phyloP scores from a whole-genome alignment of 2,113 vertebrate genomes.

The Lontra canadensis region DNA sequence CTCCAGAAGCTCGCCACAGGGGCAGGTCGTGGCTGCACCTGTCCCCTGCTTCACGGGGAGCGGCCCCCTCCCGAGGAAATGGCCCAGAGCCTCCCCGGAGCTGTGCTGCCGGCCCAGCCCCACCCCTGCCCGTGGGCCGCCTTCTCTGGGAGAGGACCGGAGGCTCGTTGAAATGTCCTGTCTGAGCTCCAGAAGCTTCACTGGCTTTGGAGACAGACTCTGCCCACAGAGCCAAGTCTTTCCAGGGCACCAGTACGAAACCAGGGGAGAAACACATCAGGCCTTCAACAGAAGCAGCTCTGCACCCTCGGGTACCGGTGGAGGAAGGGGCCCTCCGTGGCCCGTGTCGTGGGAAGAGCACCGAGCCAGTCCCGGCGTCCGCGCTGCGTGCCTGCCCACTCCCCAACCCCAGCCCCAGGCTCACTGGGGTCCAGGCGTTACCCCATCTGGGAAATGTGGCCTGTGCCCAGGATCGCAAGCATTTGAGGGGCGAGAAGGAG shows the following conservation, averaged over 20 bases:
- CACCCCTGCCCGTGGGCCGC: accelerated
- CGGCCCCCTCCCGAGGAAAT: accelerated
- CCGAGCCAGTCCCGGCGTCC: accelerated
- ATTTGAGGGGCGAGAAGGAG: neutral
- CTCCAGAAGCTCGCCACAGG: neutral
- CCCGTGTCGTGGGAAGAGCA: neutral
- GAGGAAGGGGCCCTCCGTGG: accelerated
- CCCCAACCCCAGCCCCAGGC: accelerated
- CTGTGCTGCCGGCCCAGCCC: accelerated
- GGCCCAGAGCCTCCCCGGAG: accelerated
- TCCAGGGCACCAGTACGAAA: neutral
- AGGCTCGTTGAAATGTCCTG: accelerated
- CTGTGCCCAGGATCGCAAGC: neutral
- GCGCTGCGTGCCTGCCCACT: accelerated
- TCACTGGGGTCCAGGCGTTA: accelerated
- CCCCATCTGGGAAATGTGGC: neutral
- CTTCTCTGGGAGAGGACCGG: accelerated
- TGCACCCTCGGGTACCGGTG: accelerated
- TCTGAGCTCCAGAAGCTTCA: neutral
- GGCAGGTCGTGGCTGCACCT: too few species aligned
- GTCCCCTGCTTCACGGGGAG: neutral
- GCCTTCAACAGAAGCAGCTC: too few species aligned
- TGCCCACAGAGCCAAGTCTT: accelerated
- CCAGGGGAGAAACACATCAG: neutral
- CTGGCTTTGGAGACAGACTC: accelerated